Evolutionary conservation across 2,888 invertebrate species (phyloP), one percentile per base, ranked within the genome.

Genomic region (Polydrusus pterygomalis): DNA sequence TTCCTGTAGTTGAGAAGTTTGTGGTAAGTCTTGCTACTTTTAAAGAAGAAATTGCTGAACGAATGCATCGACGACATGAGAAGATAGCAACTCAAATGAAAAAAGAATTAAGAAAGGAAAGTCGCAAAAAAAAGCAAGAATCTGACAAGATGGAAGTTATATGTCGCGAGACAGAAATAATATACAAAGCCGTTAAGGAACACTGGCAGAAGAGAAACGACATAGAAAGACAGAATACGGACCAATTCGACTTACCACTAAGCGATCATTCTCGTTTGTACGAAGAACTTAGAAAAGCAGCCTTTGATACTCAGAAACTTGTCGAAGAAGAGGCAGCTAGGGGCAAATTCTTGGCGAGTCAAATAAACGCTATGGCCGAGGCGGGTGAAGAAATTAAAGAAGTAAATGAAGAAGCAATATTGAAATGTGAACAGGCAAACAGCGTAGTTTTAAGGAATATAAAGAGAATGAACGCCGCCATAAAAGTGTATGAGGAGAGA

Each of bases 301-400:
- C 87, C 9, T 80, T 82, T 51, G 87, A 87, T 68, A 86, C 86
- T 5, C 87, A 87, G 68, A 83, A 82, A 74, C 81, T 82, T 64
- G 87, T 87, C 6, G 87, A 87, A 80, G 84, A 86, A 69, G 87
- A 88, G 77, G 86, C 87, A 0, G 84, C 84, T 30, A 81, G 83
- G 18, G 88, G 87, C 1, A 86, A 85, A 72, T 80, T 83, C 69
- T 79, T 88, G 30, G 85, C 86, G 0, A 84, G 84, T 18, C 84
- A 87, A 81, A 87, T 88, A 15, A 87, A 87, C 70, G 81, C 80
- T 7, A 79, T 87, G 5, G 84, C 82, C 58, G 84, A 83, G 25
- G 86, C 87, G 77, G 84, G 83, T 1, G 85, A 86, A 70, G 75
- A 81, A n/a, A 84, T 85, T 72, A 82, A 83, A 62, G 83, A 86